phyloP scores from a whole-genome alignment of 2,797 vertebrate species.

The Sebastes hubbsi region DNA sequence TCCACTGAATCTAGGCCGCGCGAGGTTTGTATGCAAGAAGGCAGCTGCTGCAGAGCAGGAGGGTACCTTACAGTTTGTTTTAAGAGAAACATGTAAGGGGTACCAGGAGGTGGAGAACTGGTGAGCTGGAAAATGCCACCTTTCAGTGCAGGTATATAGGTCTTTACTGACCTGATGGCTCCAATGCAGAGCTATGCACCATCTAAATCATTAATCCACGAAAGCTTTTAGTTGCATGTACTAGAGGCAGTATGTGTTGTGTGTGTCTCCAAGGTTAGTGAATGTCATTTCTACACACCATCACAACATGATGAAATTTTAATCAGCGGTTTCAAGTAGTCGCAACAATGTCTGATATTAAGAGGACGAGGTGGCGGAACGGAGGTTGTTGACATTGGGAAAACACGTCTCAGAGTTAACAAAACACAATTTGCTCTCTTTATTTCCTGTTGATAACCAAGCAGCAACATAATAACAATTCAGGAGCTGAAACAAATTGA shows the following conservation, averaged over 20 bases:
- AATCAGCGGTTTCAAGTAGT: slow-evolving; percentile 18
- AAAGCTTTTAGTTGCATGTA: slow-evolving; percentile 57
- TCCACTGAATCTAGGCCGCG: slow-evolving; percentile 79
- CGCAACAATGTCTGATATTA: background rate
- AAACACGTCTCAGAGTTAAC: background rate
- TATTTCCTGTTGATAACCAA: slow-evolving; percentile 13
- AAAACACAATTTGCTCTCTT: slow-evolving; percentile 16
- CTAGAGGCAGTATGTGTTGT: background rate
- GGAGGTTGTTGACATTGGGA: background rate
- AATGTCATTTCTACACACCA: slow-evolving; percentile 23
- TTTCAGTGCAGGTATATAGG: slow-evolving; percentile 14
- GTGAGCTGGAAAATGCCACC: slow-evolving; percentile 50
- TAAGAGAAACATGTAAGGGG: slow-evolving; percentile 45
- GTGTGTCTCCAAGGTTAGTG: slow-evolving; percentile 10
- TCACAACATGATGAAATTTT: slow-evolving; percentile 41
- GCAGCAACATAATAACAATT: slow-evolving; percentile 14
- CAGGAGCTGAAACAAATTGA: slow-evolving; percentile 23
- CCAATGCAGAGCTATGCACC: slow-evolving; percentile 16
- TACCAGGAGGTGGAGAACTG: slow-evolving; percentile 6
- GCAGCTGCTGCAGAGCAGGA: slow-evolving; percentile 62
- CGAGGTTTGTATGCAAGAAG: slow-evolving; percentile 77
- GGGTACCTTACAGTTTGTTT: slow-evolving; percentile 57
- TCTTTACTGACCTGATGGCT: slow-evolving; percentile 49
- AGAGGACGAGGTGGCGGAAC: background rate
- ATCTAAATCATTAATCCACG: slow-evolving; percentile 72